A percentile compares a stretch with the other conserved stretches of the same genome.
Evolutionary conservation across 2,113 vertebrate species (phyloP).

Genomic region (Channa argus): DNA sequence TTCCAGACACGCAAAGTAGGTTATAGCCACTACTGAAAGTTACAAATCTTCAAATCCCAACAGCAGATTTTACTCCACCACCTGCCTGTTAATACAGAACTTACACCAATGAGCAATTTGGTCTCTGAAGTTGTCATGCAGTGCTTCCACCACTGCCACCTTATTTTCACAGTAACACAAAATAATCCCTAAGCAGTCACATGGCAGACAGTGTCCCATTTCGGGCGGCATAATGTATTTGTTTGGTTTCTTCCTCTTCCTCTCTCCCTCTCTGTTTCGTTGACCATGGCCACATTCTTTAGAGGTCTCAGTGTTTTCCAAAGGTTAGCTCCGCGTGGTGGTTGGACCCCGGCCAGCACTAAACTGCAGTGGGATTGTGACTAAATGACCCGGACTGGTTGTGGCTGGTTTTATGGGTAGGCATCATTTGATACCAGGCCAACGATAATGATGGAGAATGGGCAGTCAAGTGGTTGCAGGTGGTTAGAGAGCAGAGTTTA

Average conservation of each 20-base stretch:
- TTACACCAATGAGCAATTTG: constrained; percentile 38
- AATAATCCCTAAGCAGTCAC: constrained; percentile 55
- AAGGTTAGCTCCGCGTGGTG: constrained; percentile 74
- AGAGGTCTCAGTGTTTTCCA: constrained; percentile 78
- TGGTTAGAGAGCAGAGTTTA: constrained; percentile 69
- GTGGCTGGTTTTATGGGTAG: constrained; percentile 67
- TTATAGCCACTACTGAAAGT: no score
- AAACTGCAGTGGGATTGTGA: constrained; percentile 57
- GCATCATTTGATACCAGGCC: constrained; percentile 65
- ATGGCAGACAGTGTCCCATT: constrained; percentile 65
- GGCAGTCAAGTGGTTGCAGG: constrained; percentile 74
- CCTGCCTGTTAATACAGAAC: constrained; percentile 34
- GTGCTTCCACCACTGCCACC: constrained; percentile 37
- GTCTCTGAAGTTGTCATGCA: constrained; percentile 21
- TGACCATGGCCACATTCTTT: constrained; percentile 81
- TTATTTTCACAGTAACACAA: constrained; percentile 56
- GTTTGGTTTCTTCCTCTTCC: constrained; percentile 70
- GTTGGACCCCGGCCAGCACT: constrained; percentile 68
- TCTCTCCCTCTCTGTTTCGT: constrained; percentile 63
- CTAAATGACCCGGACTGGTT: constrained; percentile 57
- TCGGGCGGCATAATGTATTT: constrained; percentile 72
- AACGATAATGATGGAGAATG: constrained; percentile 67
- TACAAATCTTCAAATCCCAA: background rate
- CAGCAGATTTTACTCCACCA: background rate
- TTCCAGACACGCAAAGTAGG: background rate